Evolutionary conservation across 2,888 invertebrate genomes (phyloP).

Genomic region (Phaedon cochleariae): DNA sequence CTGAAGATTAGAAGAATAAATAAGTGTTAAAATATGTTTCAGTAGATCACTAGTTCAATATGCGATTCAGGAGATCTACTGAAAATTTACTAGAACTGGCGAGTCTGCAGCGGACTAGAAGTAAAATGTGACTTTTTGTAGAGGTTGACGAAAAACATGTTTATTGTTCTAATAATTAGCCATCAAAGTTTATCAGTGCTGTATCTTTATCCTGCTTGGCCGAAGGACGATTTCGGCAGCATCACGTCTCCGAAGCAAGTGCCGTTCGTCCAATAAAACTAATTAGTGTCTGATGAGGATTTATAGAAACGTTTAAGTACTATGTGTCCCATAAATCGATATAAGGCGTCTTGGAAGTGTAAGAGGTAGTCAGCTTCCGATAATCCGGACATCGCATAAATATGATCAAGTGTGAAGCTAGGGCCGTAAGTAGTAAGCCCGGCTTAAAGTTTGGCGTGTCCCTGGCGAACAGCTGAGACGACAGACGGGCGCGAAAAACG

Average conservation of each 20-base stretch:
- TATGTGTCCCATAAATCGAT: conserved; percentile 62
- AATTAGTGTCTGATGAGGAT: conserved; percentile 56
- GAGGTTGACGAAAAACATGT: too few species aligned
- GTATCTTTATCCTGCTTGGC: not conserved
- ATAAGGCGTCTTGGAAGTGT: conserved; percentile 61
- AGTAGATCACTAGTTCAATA: too few species aligned
- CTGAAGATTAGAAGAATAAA: too few species aligned
- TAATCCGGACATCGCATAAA: conserved; percentile 65
- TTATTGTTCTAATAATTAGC: too few species aligned
- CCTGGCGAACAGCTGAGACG: conserved; percentile 60
- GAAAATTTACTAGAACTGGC: too few species aligned
- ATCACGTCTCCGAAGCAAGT: conserved; percentile 9
- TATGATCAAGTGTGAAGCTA: conserved; percentile 65
- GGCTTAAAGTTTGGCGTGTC: conserved; percentile 63
- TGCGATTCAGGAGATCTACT: too few species aligned
- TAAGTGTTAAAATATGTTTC: too few species aligned
- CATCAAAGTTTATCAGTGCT: too few species aligned
- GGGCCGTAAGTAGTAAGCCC: conserved; percentile 62
- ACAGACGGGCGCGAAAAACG: conserved; percentile 56
- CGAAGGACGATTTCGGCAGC: not conserved
- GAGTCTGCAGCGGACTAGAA: too few species aligned
- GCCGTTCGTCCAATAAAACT: conserved; percentile 7
- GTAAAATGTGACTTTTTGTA: too few species aligned
- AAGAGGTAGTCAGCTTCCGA: conserved; percentile 61
- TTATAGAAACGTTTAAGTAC: conserved; percentile 58